Evolutionary conservation across 2,888 invertebrate genomes (phyloP).

Genomic region (Pemphredon lugubris): DNA sequence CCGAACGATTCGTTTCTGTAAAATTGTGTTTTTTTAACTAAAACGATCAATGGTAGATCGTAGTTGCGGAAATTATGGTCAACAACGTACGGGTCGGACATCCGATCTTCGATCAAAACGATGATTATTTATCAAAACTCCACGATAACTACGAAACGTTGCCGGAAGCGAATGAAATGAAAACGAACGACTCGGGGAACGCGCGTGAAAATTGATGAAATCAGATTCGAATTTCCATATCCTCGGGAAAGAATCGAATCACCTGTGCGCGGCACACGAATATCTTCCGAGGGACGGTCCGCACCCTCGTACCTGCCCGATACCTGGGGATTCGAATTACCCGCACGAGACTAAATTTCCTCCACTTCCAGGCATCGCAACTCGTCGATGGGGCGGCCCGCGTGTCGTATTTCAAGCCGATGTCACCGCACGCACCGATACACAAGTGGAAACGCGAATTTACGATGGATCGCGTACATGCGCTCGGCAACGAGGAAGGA

Average conservation of each 20-base stretch:
- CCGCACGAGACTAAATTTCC: slow-evolving; percentile 47
- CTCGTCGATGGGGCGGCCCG: slow-evolving; percentile 44
- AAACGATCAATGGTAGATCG: too few species aligned
- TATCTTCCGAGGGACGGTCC: slow-evolving; percentile 23
- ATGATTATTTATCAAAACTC: too few species aligned
- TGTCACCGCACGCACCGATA: slow-evolving; percentile 60
- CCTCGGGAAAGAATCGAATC: too few species aligned
- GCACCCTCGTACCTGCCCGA: slow-evolving; percentile 4
- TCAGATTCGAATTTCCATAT: too few species aligned
- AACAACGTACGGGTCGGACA: too few species aligned
- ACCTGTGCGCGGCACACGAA: too few species aligned
- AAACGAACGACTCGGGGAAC: too few species aligned
- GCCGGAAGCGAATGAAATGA: background rate
- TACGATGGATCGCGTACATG: slow-evolving; percentile 61
- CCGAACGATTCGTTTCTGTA: too few species aligned
- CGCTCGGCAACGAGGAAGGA: slow-evolving; percentile 59
- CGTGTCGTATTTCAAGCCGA: slow-evolving; percentile 58
- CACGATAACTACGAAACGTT: background rate
- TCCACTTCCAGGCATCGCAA: slow-evolving; percentile 40
- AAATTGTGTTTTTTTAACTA: too few species aligned
- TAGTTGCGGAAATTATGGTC: too few species aligned
- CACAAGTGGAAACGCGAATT: slow-evolving; percentile 62
- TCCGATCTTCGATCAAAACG: too few species aligned
- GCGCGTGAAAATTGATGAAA: too few species aligned
- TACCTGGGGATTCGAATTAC: slow-evolving; percentile 44